Conservation (phyloP, 2,888 invertebrate genomes). For the Lochmaea capreae region DNA sequence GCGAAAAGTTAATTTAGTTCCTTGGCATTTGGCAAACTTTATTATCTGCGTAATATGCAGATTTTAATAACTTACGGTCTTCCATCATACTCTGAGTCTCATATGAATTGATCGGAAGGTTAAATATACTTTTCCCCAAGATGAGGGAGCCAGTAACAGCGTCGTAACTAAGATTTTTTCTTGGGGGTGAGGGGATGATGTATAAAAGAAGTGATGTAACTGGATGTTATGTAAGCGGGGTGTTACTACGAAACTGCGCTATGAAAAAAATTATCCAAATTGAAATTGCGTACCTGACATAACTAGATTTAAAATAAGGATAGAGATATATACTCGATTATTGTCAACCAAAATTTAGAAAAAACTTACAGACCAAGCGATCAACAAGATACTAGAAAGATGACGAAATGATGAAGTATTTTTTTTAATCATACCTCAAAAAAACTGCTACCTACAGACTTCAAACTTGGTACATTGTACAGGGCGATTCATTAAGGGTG, state of each 20-base stretch:
- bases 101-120: conserved; percentile 20
- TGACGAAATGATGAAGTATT: too few species aligned
- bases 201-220: background rate
- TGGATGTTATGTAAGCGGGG: background rate
- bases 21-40: conserved; percentile 14
- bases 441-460: too few species aligned
- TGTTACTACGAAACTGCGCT: background rate
- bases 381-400: too few species aligned
- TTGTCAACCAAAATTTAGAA: too few species aligned
- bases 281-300: too few species aligned
- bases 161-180: background rate
- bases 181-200: background rate
- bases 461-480: too few species aligned
- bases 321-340: too few species aligned
- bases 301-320: too few species aligned
- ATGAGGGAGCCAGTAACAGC: background rate
- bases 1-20: conserved; percentile 19
- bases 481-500: too few species aligned
- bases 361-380: too few species aligned
- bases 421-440: too few species aligned
- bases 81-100: conserved; percentile 9
- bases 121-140: conserved; percentile 15
- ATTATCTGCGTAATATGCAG: conserved; percentile 19
- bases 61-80: conserved; percentile 16
- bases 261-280: too few species aligned